Conservation (phyloP, 2,113 vertebrate genomes). For the Alouatta palliata region DNA sequence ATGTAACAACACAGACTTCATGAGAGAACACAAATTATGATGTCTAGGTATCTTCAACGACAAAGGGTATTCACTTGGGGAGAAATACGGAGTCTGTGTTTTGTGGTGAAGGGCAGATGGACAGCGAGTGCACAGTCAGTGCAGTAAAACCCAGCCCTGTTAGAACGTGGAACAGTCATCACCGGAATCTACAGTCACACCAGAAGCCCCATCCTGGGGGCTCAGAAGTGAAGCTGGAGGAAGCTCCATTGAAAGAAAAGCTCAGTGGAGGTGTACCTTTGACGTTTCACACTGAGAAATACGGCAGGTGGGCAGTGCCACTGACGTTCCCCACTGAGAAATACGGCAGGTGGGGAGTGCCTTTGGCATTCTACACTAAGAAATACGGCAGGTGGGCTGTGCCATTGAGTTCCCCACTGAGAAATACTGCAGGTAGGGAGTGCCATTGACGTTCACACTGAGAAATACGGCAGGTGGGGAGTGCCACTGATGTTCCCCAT, state of each 20-base stretch:
- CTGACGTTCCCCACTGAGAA: not conserved
- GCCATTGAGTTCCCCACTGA: not conserved
- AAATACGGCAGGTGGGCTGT: too few species aligned
- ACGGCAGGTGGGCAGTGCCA: not conserved
- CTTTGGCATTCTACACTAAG: too few species aligned
- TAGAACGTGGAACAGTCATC: rapidly evolving
- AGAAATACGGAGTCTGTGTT: rapidly evolving
- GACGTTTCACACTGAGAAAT: not conserved
- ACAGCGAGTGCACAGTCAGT: not conserved
- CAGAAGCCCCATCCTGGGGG: rapidly evolving
- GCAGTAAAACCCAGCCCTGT: rapidly evolving
- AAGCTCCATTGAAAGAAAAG: rapidly evolving
- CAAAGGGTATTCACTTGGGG: rapidly evolving
- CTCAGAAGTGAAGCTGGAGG: not conserved
- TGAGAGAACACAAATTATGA: rapidly evolving
- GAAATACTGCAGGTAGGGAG: not conserved
- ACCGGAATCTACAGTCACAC: rapidly evolving
- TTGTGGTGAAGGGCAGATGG: not conserved
- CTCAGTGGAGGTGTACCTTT: rapidly evolving
- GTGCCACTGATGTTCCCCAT: too few species aligned
- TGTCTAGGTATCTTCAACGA: rapidly evolving
- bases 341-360: not conserved
- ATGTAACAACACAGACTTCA: not conserved
- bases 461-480: too few species aligned
- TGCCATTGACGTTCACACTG: too few species aligned